Evolutionary conservation across 2,888 invertebrate genomes (phyloP).

Genomic region (Tineola bisselliella): DNA sequence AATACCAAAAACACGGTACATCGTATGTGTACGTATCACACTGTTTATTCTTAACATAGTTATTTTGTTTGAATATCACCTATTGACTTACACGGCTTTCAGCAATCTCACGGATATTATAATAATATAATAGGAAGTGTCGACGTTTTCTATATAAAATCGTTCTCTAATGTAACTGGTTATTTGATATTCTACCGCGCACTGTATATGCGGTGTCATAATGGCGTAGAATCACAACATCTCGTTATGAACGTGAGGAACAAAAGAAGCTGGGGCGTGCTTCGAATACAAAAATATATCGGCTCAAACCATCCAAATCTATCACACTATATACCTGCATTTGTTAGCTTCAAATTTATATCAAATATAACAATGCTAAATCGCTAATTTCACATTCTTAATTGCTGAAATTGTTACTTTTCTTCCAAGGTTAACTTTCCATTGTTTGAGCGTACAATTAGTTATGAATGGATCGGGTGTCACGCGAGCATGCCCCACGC

Average conservation of each 20-base stretch:
- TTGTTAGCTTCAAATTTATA: neutral
- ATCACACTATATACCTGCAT: neutral
- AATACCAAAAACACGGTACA: no score
- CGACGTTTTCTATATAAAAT: conserved; percentile 5
- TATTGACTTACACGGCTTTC: neutral
- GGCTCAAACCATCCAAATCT: neutral
- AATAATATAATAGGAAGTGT: neutral
- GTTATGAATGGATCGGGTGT: conserved; percentile 33
- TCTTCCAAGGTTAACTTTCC: neutral
- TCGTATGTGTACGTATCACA: no score
- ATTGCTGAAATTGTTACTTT: conserved; percentile 26
- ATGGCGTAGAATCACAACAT: conserved; percentile 62
- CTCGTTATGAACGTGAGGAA: conserved; percentile 61
- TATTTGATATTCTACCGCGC: conserved; percentile 52
- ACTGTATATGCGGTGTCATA: conserved; percentile 55
- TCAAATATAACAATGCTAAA: no score
- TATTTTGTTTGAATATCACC: neutral
- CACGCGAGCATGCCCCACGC: conserved; percentile 43
- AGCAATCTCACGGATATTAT: neutral
- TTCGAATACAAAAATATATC: conserved; percentile 25
- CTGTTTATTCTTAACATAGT: neutral
- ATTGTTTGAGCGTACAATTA: conserved; percentile 23
- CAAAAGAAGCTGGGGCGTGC: conserved; percentile 57
- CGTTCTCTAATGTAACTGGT: conserved; percentile 12
- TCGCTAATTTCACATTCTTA: neutral